Conservation (phyloP, 2,113 vertebrate genomes). For the Aramus guarauna region DNA sequence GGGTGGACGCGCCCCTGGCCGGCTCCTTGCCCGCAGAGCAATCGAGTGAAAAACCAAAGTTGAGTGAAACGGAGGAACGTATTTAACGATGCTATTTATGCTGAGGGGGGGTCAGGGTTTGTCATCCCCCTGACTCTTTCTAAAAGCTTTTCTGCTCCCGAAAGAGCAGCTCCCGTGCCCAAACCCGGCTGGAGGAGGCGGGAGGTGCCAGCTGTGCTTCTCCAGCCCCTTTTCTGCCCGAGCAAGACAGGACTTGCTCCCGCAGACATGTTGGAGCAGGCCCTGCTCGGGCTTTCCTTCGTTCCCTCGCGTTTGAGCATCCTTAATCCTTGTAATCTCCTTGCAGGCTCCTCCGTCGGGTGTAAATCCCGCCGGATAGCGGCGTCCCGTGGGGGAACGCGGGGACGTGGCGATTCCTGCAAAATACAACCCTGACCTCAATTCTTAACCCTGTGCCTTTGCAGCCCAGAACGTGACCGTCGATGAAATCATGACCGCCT, state of each 20-base stretch:
- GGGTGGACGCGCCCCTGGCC: too few species aligned
- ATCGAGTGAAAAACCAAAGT: not conserved
- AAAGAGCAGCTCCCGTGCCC: not conserved
- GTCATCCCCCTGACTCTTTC: fast-evolving
- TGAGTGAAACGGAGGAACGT: fast-evolving
- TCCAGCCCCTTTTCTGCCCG: not conserved
- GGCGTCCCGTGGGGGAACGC: too few species aligned
- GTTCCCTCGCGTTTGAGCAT: fast-evolving
- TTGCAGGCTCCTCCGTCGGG: not conserved
- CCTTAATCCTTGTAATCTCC: not conserved
- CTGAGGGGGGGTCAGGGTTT: fast-evolving
- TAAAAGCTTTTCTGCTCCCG: not conserved
- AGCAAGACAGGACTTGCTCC: not conserved
- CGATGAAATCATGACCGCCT: conserved; percentile 86
- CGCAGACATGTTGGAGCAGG: fast-evolving
- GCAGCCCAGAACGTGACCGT: conserved; percentile 93
- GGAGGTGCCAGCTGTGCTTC: fast-evolving
- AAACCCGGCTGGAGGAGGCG: too few species aligned
- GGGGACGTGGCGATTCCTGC: not conserved
- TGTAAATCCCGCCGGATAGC: fast-evolving
- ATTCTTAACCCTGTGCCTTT: not conserved
- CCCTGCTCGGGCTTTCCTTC: not conserved
- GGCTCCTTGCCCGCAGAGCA: not conserved
- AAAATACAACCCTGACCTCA: fast-evolving
- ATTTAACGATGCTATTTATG: fast-evolving